Base-by-base conservation (phyloP, 2,888 invertebrate species). In the Perdita meconis region DNA sequence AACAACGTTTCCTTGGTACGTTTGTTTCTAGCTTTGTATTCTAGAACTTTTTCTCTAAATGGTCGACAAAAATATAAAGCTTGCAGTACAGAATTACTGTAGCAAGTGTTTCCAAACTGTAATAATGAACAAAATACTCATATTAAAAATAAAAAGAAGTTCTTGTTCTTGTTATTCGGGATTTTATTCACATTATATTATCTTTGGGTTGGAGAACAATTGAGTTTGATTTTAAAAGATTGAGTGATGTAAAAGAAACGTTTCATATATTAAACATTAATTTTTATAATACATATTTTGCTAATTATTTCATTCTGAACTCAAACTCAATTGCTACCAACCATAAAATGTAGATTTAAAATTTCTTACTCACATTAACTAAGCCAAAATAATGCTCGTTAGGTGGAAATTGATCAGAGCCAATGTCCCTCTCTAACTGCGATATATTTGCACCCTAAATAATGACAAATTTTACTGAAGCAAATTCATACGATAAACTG, bases 381-480 rank as follows among this genome's bases (percentile, higher is more conserved):
- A 99, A 95, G 92, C 99, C 99, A 94, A 99, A 99, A 93, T 98
- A 99, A 93, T 99, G 99, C 93, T 99, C 99, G 93, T 99, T 99
- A 81, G 98, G 97, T 90, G 99, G 98, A 94, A 99, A 98, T 93
- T 98, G 97, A 94, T 99, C 99, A 89, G 98, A 96, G 91, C 99
- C 99, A 92, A 99, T 99, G 95, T 99, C 99, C 94, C 98, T 97
- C 95, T 99, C 99, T 93, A 99, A 94, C 94, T 99, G 99, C 90
- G 99, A 99, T 93, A 99, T 97, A 95, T 98, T 99, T 93, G 98
- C 98, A 94, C 99, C 99, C 99, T 98, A 93, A 78, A 94, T 12
- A 19, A 22, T 10, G 12, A 47, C 47, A 22, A 47, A 44, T 22
- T 44, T 44, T 44, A 44, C 16, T 44, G 19, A 16, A 19, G 8